Evolutionary conservation across 2,888 invertebrate species (phyloP).

Genomic region (Idaea aversata): DNA sequence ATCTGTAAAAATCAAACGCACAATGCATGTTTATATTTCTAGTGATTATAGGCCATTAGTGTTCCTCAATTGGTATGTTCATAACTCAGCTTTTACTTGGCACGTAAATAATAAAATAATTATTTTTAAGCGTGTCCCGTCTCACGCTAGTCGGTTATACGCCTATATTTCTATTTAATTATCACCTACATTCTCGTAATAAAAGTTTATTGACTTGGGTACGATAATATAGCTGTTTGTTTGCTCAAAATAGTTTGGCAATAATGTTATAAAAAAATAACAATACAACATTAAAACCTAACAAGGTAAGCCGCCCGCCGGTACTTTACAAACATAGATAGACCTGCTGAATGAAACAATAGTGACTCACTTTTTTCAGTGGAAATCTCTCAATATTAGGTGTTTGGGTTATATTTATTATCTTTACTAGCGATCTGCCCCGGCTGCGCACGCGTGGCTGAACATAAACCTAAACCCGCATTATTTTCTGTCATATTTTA

Average conservation of each 20-base stretch:
- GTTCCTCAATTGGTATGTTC: background rate
- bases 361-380: background rate
- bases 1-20: too few relatives aligned
- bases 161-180: background rate
- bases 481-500: too few relatives aligned
- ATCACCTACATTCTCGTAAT: background rate
- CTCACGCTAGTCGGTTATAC: background rate
- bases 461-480: too few relatives aligned
- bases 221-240: background rate
- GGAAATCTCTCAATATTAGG: background rate
- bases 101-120: background rate
- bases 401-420: background rate
- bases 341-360: background rate
- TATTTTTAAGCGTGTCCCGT: background rate
- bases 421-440: slow-evolving; percentile 36
- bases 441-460: background rate
- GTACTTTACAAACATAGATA: background rate
- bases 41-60: background rate
- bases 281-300: background rate
- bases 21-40: background rate
- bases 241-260: background rate
- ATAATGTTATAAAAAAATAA: background rate
- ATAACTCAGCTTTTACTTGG: background rate
- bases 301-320: background rate
- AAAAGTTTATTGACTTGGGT: background rate